A percentile compares a stretch with the other conserved stretches of the same genome.
phyloP scores from a whole-genome alignment of 2,113 vertebrate genomes.

The Platichthys flesus region DNA sequence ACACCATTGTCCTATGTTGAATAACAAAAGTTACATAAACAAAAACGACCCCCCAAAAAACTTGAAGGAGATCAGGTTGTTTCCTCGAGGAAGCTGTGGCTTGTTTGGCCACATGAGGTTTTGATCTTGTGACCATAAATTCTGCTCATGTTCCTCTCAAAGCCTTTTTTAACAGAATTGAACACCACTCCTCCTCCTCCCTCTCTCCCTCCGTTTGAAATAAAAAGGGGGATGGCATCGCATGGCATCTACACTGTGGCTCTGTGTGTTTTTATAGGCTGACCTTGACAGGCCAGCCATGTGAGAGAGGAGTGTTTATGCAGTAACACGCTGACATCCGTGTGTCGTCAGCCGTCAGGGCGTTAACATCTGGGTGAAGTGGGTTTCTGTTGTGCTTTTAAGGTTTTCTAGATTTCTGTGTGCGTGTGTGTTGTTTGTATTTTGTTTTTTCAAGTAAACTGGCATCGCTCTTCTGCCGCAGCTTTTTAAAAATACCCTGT shows the following conservation, averaged over 20 bases:
- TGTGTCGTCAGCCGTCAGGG: background rate
- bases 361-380: slow-evolving; percentile 6
- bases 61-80: slow-evolving; percentile 1
- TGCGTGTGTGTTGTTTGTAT: background rate
- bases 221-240: slow-evolving; percentile 5
- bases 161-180: slow-evolving; percentile 15
- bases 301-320: slow-evolving; percentile 37
- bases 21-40: background rate
- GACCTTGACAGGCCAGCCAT: slow-evolving; percentile 54
- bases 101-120: slow-evolving; percentile 18
- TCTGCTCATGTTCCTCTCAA: slow-evolving; percentile 1
- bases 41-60: background rate
- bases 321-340: slow-evolving; percentile 39
- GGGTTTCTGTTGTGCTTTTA: background rate
- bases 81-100: background rate
- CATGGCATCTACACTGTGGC: slow-evolving; percentile 26
- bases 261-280: slow-evolving; percentile 39
- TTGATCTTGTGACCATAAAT: slow-evolving; percentile 25
- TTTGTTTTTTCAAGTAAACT: background rate
- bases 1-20: background rate
- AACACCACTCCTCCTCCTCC: background rate
- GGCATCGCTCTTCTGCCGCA: background rate
- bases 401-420: background rate
- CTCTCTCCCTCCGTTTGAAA: slow-evolving; percentile 28
- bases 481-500: too few relatives aligned